Evolutionary conservation across 2,888 invertebrate species (phyloP).

Genomic region (Coelogynopora nodosa): DNA sequence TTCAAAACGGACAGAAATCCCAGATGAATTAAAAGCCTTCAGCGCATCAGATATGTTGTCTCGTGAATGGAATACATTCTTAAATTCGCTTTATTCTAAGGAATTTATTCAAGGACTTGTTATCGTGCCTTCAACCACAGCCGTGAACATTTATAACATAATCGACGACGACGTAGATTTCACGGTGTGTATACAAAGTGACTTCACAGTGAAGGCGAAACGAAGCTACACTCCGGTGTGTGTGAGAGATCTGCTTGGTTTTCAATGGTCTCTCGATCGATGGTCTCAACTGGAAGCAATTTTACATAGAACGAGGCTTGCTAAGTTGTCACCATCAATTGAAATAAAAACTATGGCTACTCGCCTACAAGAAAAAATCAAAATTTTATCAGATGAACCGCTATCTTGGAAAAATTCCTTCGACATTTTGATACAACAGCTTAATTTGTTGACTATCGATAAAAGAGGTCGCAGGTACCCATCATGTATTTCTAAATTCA

Average conservation of each 20-base stretch:
- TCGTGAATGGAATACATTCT: not conserved
- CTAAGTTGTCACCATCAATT: not conserved
- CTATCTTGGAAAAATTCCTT: not conserved
- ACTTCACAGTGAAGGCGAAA: not conserved
- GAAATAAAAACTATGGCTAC: no score
- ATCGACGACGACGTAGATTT: not conserved
- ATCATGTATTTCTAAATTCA: not conserved
- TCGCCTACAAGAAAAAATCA: not conserved
- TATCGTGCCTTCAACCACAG: not conserved
- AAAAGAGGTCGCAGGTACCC: not conserved
- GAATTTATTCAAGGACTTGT: not conserved
- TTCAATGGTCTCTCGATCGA: not conserved
- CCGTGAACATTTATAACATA: not conserved
- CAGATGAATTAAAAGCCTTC: not conserved
- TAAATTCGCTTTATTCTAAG: not conserved
- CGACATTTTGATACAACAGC: not conserved
- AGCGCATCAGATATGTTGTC: not conserved
- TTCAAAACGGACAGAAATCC: not conserved
- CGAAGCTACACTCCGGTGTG: not conserved
- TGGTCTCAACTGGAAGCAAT: constrained; percentile 24
- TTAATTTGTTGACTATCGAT: not conserved
- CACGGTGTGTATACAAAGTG: not conserved
- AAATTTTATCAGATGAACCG: not conserved
- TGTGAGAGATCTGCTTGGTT: not conserved
- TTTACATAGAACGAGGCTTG: not conserved